Evolutionary conservation across 2,797 vertebrate species (phyloP), one percentile per base, ranked within the genome.

Genomic region (Sandelia bainsii): DNA sequence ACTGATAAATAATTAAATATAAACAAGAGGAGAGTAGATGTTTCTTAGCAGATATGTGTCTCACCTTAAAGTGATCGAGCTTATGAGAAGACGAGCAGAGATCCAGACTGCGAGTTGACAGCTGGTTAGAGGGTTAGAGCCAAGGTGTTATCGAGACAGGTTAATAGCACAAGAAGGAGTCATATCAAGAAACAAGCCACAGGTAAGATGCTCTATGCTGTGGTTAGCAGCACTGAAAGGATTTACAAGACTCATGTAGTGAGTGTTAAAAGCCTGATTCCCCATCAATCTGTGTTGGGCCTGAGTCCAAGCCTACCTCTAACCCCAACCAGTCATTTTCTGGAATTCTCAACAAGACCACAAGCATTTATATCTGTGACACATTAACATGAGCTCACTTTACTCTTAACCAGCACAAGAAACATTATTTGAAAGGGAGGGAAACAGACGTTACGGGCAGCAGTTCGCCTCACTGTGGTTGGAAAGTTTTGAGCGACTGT

Each of bases 51-150:
- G 51, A 42, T 3, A 3, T 14, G 37, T 6, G 23, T 79, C 95
- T 93, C 82, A 99, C 97, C 94, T 97, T 95, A 79, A 95, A 92
- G 89, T 95, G 92, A 86, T 87, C 91, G 62, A 97, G 93, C 54
- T 86, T 68, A 89, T 95, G 62, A 92, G 91, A 2, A 89, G 94
- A 52, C 89, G 71, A 82, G 82, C 4, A 91, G 57, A 98, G 93
- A 72, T 99, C 97, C 82, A 96, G 94, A 61, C 94, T 95, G 91
- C 96, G 98, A 86, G 92, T 93, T 66, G 97, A 97, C 57, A 98
- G 91, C 98, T 99, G 89, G 42, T 80, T 81, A 40, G 69, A 56
- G 37, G 54, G 49, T 42, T 34, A 56, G 50, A 70, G 65, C 48
- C 57, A 27, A 19, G 40, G 37, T 32, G 81, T 83, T 74, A 86